Percentiles rank a stretch among this genome's conserved stretches.
Conservation (phyloP, 2,888 invertebrate species). For the Tortricodes alternella region DNA sequence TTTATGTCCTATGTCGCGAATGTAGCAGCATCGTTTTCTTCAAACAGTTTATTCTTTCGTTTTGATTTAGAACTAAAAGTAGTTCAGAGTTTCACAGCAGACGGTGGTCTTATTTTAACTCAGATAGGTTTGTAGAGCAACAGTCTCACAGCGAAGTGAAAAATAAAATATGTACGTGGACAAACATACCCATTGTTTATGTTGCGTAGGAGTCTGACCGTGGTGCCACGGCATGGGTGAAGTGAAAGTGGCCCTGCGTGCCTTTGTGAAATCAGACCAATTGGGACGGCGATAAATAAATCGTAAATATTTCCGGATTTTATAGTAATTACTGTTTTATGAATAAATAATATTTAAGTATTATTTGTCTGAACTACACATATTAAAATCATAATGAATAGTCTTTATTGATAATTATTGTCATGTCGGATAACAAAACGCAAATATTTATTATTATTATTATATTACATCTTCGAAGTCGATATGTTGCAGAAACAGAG, state of each 20-base stretch:
- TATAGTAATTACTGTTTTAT: too few relatives aligned
- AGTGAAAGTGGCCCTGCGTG: constrained; percentile 30
- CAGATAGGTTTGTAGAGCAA: constrained; percentile 18
- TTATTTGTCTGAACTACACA: too few relatives aligned
- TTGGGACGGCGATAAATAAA: constrained; percentile 6
- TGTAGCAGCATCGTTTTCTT: neutral
- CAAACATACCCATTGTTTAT: constrained; percentile 27
- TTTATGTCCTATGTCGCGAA: constrained; percentile 34
- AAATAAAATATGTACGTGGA: constrained; percentile 26
- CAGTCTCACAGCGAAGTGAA: constrained; percentile 16
- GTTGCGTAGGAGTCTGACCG: constrained; percentile 24
- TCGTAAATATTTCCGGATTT: neutral
- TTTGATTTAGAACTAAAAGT: too few relatives aligned
- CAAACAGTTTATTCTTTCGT: neutral
- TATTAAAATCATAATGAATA: too few relatives aligned
- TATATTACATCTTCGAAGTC: too few relatives aligned
- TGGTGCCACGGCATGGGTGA: constrained; percentile 22
- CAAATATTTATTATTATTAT: too few relatives aligned
- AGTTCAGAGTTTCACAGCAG: constrained; percentile 2
- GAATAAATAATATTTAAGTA: too few relatives aligned
- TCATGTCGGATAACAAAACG: too few relatives aligned
- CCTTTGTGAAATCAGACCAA: constrained; percentile 15
- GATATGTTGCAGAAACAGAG: too few relatives aligned
- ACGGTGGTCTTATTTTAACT: constrained; percentile 4
- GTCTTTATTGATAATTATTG: too few relatives aligned